Percentiles rank a stretch among this genome's conserved stretches.
Evolutionary conservation across 2,113 vertebrate species (phyloP).

Genomic region (Dinomys branickii): DNA sequence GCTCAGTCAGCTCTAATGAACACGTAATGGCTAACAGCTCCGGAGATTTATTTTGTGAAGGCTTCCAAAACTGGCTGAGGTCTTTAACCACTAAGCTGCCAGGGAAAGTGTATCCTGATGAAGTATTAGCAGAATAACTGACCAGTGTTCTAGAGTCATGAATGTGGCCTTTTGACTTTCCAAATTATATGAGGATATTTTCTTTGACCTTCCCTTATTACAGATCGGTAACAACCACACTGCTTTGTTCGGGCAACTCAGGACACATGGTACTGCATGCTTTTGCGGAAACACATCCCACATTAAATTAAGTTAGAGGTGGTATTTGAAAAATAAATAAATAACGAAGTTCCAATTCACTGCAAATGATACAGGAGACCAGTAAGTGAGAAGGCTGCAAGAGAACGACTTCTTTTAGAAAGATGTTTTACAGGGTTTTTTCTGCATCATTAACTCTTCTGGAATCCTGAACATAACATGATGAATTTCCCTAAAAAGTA

Average conservation of each 20-base stretch:
- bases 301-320: slow-evolving; percentile 74
- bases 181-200: slow-evolving; percentile 66
- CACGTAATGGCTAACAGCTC: slow-evolving; percentile 22
- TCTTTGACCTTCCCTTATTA: slow-evolving; percentile 68
- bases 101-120: slow-evolving; percentile 48
- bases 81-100: slow-evolving; percentile 71
- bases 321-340: slow-evolving; percentile 80
- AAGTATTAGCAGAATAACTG: slow-evolving; percentile 63
- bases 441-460: slow-evolving; percentile 83
- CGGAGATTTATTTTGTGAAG: slow-evolving; percentile 46
- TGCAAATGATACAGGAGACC: slow-evolving; percentile 73
- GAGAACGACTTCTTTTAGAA: slow-evolving; percentile 80
- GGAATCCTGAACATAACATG: slow-evolving; percentile 79
- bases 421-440: slow-evolving; percentile 79
- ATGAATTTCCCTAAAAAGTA: slow-evolving; percentile 82
- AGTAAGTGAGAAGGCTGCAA: slow-evolving; percentile 62
- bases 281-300: slow-evolving; percentile 61
- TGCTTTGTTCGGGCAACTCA: slow-evolving; percentile 10
- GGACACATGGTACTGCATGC: not conserved
- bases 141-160: slow-evolving; percentile 68
- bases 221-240: slow-evolving; percentile 42
- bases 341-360: slow-evolving; percentile 72
- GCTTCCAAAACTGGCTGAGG: slow-evolving; percentile 31
- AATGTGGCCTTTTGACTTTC: slow-evolving; percentile 65
- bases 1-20: slow-evolving; percentile 43